Evolutionary conservation across 2,113 vertebrate species (phyloP).

Genomic region (Cariama cristata): DNA sequence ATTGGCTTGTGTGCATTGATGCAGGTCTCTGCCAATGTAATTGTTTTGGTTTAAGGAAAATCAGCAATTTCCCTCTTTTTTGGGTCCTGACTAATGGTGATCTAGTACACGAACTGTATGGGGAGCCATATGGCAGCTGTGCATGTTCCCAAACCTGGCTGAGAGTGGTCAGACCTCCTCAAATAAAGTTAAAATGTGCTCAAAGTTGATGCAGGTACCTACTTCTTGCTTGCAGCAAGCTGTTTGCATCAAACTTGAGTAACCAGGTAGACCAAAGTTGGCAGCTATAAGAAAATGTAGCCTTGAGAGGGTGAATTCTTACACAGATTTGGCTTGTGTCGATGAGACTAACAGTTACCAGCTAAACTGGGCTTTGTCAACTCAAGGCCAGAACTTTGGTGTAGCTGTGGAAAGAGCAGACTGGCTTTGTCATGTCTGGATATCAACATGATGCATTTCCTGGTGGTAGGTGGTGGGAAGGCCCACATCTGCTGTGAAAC

Average conservation of each 20-base stretch:
- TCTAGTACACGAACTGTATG: background rate
- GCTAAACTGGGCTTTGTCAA: background rate
- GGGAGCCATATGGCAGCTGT: background rate
- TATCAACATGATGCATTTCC: background rate
- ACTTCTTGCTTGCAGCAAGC: background rate
- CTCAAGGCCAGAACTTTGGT: background rate
- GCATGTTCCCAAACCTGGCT: background rate
- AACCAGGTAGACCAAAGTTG: background rate
- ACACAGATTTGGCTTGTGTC: background rate
- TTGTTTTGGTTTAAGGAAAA: background rate
- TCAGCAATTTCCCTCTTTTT: background rate
- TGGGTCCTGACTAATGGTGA: background rate
- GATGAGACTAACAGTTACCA: background rate
- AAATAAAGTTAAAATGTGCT: background rate
- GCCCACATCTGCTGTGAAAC: background rate
- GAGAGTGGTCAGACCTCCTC: background rate
- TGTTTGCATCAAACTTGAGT: background rate
- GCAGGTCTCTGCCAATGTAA: background rate
- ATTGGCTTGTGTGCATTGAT: background rate
- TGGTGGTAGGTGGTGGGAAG: conserved; percentile 42
- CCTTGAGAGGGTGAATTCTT: background rate
- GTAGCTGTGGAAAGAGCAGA: conserved; percentile 29
- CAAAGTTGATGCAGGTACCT: background rate
- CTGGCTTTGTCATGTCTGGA: conserved; percentile 43
- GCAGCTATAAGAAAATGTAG: background rate